Conservation (phyloP, 2,113 vertebrate species). For the Emydocephalus ijimae region DNA sequence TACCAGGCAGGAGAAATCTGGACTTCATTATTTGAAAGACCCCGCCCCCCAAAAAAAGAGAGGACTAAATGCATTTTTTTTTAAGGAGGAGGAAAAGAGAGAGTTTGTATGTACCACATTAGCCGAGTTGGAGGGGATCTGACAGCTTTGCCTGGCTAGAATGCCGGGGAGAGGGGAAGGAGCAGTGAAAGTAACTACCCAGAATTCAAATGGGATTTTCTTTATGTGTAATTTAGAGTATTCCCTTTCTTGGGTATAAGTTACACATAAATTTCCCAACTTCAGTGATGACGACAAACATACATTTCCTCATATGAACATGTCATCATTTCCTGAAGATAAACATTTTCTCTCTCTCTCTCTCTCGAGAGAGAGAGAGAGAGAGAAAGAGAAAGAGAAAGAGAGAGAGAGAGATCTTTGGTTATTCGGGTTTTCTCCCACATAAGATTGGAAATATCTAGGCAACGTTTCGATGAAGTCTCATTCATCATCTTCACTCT, state of each 20-base stretch:
- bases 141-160: constrained; percentile 44
- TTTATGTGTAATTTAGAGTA: neutral
- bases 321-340: fast-evolving
- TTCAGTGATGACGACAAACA: fast-evolving
- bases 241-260: constrained; percentile 4
- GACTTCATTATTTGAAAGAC: constrained; percentile 60
- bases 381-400: too few relatives aligned
- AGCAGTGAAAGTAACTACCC: constrained; percentile 36
- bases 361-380: too few relatives aligned
- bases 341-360: neutral
- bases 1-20: constrained; percentile 51
- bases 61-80: neutral
- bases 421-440: too few relatives aligned
- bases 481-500: too few relatives aligned
- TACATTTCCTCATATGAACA: neutral
- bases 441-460: too few relatives aligned
- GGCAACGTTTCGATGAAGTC: too few relatives aligned
- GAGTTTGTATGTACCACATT: constrained; percentile 53
- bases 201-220: neutral
- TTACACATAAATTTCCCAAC: neutral
- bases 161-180: constrained; percentile 16
- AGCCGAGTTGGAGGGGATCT: constrained; percentile 46
- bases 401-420: too few relatives aligned
- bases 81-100: constrained; percentile 32
- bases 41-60: too few relatives aligned